Percentiles rank a stretch among this genome's conserved stretches.
These are phyloP conservation scores for Phaethon lepturus DNA, from an alignment of 2,113 vertebrate genomes.

Conservation along the genomic window DNA sequence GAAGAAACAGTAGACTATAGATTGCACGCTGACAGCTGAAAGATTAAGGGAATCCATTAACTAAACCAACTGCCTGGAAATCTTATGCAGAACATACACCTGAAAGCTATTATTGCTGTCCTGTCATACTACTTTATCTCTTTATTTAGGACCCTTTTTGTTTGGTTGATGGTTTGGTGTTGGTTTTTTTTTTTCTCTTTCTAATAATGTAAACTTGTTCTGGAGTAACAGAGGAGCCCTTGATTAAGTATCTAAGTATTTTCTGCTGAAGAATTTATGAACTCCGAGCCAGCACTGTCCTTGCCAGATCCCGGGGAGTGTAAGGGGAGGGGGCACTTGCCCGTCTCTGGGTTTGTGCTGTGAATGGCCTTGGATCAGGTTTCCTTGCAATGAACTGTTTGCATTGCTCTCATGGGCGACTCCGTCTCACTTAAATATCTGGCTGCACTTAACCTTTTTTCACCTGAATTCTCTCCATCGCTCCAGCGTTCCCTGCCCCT, in stretches of 20 bases:
- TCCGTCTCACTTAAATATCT: slow-evolving; percentile 48
- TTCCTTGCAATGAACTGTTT: slow-evolving; percentile 50
- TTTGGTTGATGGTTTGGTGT: slow-evolving; percentile 18
- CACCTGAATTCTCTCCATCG: slow-evolving; percentile 43
- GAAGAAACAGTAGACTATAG: slow-evolving; percentile 68
- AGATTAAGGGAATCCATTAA: slow-evolving; percentile 73
- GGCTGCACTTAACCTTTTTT: slow-evolving; percentile 64
- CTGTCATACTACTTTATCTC: slow-evolving; percentile 61
- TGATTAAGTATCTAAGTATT: slow-evolving; percentile 71
- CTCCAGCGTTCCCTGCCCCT: not conserved
- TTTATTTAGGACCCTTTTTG: slow-evolving; percentile 63
- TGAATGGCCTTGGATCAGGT: slow-evolving; percentile 61
- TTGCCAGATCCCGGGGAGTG: slow-evolving; percentile 58
- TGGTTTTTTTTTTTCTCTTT: not conserved
- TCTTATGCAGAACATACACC: slow-evolving; percentile 64
- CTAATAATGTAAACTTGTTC: slow-evolving; percentile 66
- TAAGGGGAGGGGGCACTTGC: slow-evolving; percentile 37
- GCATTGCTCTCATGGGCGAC: slow-evolving; percentile 62
- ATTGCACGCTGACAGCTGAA: slow-evolving; percentile 70
- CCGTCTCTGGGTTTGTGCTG: slow-evolving; percentile 1
- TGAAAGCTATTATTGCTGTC: slow-evolving; percentile 64
- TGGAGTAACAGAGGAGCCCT: slow-evolving; percentile 68
- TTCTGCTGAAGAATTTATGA: slow-evolving; percentile 71
- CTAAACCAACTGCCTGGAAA: slow-evolving; percentile 71
- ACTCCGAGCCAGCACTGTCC: slow-evolving; percentile 64